phyloP scores from a whole-genome alignment of 2,113 vertebrate species.

The Vidua macroura region DNA sequence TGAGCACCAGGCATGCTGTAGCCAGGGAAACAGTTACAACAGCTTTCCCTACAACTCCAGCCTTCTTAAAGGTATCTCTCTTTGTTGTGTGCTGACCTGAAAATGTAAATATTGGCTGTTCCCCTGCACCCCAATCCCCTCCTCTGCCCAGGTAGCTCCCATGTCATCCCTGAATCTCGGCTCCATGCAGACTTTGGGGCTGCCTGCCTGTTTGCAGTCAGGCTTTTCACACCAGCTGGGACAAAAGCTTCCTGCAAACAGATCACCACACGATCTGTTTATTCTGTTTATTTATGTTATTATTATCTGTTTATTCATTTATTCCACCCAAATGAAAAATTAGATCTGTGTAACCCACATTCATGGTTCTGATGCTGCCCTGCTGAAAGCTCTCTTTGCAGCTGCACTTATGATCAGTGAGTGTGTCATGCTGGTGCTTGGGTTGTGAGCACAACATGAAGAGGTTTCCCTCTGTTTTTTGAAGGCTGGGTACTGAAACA shows the following conservation, averaged over 20 bases:
- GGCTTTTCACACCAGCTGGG: neutral
- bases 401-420: neutral
- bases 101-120: slow-evolving; percentile 45
- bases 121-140: neutral
- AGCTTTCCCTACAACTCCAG: neutral
- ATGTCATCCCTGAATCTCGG: neutral
- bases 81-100: neutral
- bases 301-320: neutral
- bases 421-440: neutral
- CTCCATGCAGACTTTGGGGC: neutral
- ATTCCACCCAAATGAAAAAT: neutral
- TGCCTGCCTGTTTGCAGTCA: neutral
- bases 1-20: slow-evolving; percentile 46
- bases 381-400: neutral
- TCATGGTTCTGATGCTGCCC: neutral
- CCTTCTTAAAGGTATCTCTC: slow-evolving; percentile 18
- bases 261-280: neutral
- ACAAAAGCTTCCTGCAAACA: neutral
- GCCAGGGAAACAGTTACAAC: slow-evolving; percentile 51
- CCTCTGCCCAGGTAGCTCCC: neutral
- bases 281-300: too few relatives aligned
- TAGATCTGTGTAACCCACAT: too few relatives aligned
- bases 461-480: neutral
- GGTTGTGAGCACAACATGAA: neutral
- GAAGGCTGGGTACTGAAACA: neutral